Conservation (phyloP, 1,140 invertebrate genomes). For the Eurytemora carolleeae region DNA sequence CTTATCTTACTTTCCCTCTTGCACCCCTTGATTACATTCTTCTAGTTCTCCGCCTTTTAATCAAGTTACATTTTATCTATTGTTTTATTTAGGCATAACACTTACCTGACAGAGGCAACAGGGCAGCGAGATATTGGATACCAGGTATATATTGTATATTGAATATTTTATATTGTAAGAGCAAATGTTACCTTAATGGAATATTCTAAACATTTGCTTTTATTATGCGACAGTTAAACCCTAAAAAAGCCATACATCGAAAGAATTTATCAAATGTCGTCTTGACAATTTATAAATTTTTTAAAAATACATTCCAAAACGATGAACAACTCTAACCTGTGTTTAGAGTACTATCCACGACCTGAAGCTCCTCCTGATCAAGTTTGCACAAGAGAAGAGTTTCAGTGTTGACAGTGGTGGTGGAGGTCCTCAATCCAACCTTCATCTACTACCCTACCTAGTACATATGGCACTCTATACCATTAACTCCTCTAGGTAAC, state of each 20-base stretch:
- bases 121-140: constrained; percentile 56
- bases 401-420: constrained; percentile 95
- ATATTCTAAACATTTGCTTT: no score
- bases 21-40: no score
- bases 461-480: constrained; percentile 87
- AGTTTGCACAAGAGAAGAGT: constrained; percentile 71
- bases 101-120: constrained; percentile 27
- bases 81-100: constrained; percentile 49
- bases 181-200: no score
- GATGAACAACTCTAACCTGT: no score
- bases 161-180: background rate
- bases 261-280: no score
- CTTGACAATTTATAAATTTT: no score
- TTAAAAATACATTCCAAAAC: no score
- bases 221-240: no score
- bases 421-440: constrained; percentile 86
- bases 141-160: constrained; percentile 42
- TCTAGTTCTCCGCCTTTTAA: no score
- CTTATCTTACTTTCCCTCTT: no score
- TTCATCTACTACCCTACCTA: constrained; percentile 85
- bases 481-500: constrained; percentile 57
- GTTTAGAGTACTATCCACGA: constrained; percentile 43
- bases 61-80: no score
- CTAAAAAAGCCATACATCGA: no score
- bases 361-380: constrained; percentile 64